A percentile compares a stretch with the other conserved stretches of the same genome.
phyloP scores from a whole-genome alignment of 2,888 invertebrate genomes.

The Blastobasis adustella region DNA sequence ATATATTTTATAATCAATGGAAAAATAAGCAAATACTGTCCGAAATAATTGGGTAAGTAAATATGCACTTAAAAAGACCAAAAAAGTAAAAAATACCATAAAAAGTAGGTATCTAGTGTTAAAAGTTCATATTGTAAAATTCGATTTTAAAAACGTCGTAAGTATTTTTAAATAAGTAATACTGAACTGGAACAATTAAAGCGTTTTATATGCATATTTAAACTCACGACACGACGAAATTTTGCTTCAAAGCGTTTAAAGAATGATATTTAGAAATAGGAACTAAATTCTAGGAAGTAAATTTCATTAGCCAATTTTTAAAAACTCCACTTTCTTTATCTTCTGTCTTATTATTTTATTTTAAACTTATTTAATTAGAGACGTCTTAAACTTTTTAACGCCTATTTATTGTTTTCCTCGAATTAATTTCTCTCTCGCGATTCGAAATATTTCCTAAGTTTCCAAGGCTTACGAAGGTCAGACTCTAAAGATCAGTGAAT shows the following conservation, averaged over 20 bases:
- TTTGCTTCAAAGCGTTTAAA: conserved; percentile 2
- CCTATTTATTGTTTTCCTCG: conserved; percentile 27
- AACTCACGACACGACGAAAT: not conserved
- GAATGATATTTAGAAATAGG: not conserved
- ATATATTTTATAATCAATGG: not conserved
- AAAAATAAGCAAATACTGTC: not conserved
- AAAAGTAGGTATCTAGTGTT: too few relatives aligned
- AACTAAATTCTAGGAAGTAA: not conserved
- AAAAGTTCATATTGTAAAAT: too few relatives aligned
- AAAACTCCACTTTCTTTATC: too few relatives aligned
- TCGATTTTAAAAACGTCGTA: not conserved
- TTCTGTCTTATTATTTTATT: too few relatives aligned
- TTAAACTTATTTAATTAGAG: not conserved
- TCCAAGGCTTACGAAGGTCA: not conserved
- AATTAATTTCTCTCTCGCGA: conserved; percentile 37
- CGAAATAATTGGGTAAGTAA: too few relatives aligned
- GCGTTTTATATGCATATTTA: conserved; percentile 1
- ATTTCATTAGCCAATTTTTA: not conserved
- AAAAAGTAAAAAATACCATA: too few relatives aligned
- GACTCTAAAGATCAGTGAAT: not conserved
- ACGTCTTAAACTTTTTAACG: not conserved
- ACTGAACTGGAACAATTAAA: conserved; percentile 22
- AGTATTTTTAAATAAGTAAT: conserved; percentile 10
- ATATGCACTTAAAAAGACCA: too few relatives aligned
- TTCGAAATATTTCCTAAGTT: conserved; percentile 14